Base-by-base conservation (phyloP, 2,113 vertebrate genomes). In the Triplophysa tibetana region DNA sequence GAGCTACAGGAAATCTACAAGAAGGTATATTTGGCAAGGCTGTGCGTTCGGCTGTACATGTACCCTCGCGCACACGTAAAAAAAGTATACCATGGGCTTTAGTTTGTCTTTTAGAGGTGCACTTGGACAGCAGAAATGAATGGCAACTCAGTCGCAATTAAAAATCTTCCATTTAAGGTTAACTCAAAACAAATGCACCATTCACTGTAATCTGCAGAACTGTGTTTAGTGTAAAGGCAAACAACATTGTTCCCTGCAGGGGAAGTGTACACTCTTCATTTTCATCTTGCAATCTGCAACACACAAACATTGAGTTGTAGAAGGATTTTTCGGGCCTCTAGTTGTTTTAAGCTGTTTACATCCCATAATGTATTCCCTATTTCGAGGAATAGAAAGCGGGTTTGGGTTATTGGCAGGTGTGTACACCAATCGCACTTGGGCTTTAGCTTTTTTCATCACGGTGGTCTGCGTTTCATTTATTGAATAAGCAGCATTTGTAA, bases 71-170 rank as follows among this genome's bases (percentile, higher is more conserved):
- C 33, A 38, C 33, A 38, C 33, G 33, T 38, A 38, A 38, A 38
- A 38, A 38, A 6, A 38, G 33, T 8, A 38, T 38, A 8, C 33
- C 33, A 5, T 3, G 33, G 33, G 33, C 33, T 7, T 38, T 38
- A 29, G 70, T 77, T 38, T 50, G 69, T 77, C 14, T 75, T 54
- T 50, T 10, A 48, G 33, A 65, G 69, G 74, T 61, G 85, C 64
- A 24, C 21, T 69, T 69, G 13, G 66, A 26, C 66, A 69, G 21
- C 21, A 69, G 1, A 60, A 69, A 77, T 61, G 60, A 48, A 82
- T 79, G 61, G 80, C 29, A 72, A 54, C 62, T 77, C 48, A 41
- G 26, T 54, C 67, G 48, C 48, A 41, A 41, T 73, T 73, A 60
- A 41, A 70, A 41, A 10, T 41, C 1, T 23, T 73, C 52, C 29